These are phyloP conservation scores for Conus betulinus DNA, from an alignment of 1,140 invertebrate genomes.

Conservation along the genomic window DNA sequence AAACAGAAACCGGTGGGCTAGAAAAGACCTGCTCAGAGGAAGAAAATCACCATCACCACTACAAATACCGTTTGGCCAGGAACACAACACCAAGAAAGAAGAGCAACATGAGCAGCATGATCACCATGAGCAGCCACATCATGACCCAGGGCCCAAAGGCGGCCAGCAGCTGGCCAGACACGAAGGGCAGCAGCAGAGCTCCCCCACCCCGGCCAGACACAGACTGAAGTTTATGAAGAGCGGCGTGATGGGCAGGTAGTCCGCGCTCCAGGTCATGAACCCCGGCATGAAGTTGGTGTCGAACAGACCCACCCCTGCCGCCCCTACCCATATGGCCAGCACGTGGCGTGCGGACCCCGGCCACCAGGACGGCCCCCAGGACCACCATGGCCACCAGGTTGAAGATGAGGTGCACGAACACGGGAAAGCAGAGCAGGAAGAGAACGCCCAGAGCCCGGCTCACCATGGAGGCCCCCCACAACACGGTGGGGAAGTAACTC, in stretches of 20 bases:
- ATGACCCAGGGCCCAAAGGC: not conserved
- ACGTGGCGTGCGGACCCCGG: not conserved
- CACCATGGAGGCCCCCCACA: constrained; percentile 32
- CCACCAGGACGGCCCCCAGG: not conserved
- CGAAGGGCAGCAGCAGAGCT: constrained; percentile 36
- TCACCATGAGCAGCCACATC: not conserved
- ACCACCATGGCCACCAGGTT: constrained; percentile 27
- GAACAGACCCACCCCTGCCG: constrained; percentile 34
- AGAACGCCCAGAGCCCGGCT: constrained; percentile 19
- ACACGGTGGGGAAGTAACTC: constrained; percentile 24
- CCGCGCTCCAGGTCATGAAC: constrained; percentile 31
- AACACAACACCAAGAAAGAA: not conserved
- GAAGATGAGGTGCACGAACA: not conserved
- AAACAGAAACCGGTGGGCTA: too few relatives aligned
- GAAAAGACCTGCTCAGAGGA: too few relatives aligned
- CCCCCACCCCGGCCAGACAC: constrained; percentile 15
- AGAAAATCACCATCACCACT: too few relatives aligned
- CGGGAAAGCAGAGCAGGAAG: constrained; percentile 14
- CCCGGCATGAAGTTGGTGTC: constrained; percentile 30
- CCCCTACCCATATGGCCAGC: constrained; percentile 21
- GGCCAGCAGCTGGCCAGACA: constrained; percentile 25
- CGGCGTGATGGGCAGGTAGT: constrained; percentile 9
- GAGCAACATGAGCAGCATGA: not conserved
- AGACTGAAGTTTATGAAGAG: constrained; percentile 22
- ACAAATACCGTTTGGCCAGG: not conserved